Conservation (phyloP, 2,888 invertebrate genomes). For the Drosophila hawaiiensis region DNA sequence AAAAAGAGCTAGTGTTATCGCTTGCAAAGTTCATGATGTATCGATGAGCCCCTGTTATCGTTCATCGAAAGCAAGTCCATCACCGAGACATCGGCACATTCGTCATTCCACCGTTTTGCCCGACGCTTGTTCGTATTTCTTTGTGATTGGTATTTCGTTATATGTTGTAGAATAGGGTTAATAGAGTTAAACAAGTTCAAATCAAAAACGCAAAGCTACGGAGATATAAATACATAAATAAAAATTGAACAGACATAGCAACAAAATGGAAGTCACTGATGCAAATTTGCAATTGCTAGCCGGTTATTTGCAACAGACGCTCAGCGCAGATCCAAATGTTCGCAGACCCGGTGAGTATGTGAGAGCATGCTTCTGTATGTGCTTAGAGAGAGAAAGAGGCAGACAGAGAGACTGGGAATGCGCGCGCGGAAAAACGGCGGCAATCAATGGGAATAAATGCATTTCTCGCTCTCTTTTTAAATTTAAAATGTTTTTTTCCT, state of each 20-base stretch:
- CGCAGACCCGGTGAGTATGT: conserved; percentile 91
- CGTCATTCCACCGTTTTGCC: conserved; percentile 50
- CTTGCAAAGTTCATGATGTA: background rate
- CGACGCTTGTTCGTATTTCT: conserved; percentile 26
- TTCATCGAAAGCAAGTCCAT: conserved; percentile 13
- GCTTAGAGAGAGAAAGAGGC: conserved; percentile 12
- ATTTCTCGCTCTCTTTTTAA: background rate
- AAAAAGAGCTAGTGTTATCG: background rate
- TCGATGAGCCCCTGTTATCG: conserved; percentile 13
- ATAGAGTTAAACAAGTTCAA: conserved; percentile 27
- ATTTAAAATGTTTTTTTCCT: conserved; percentile 3
- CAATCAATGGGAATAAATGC: conserved; percentile 10
- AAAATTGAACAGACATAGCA: conserved; percentile 13
- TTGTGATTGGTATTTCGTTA: conserved; percentile 54
- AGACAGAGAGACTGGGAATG: conserved; percentile 10
- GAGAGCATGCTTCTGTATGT: conserved; percentile 23
- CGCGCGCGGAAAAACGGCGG: conserved; percentile 67
- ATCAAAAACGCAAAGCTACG: conserved; percentile 25
- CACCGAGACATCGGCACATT: conserved; percentile 31
- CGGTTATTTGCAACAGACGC: conserved; percentile 94
- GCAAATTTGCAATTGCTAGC: conserved; percentile 93
- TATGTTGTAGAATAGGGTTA: conserved; percentile 48
- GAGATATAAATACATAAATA: conserved; percentile 27
- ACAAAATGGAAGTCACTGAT: conserved; percentile 94
- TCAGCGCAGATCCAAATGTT: conserved; percentile 92